Base-by-base conservation (phyloP, 1,140 invertebrate genomes). In the Gonioctena quinquepunctata region DNA sequence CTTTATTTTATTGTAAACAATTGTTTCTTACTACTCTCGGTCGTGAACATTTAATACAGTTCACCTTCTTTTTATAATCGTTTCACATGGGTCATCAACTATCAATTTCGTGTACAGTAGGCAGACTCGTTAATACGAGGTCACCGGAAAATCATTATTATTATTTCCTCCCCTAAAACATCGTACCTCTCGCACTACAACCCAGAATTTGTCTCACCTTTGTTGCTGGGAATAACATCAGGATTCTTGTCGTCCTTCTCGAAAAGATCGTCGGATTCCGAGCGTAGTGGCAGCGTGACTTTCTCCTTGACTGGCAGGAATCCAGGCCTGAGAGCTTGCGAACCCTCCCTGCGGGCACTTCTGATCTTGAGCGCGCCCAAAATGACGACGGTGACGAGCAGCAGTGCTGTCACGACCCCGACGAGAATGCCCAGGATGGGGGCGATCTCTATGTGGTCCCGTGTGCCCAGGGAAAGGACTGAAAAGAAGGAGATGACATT, bases 201-300 rank as follows among this genome's bases (percentile, higher is more conserved):
- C 3, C 33, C 8, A 42, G 0, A 42, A 54, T 26, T 21, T 3
- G 11, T 82, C 83, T 86, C 86, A 94, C 93, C 92, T 92, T 94
- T 94, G 83, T 92, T 94, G 78, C 91, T 89, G 4, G 93, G 93
- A 67, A 95, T 91, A 57, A 95, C 89, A 82, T 95, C 93, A 1
- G 93, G 93, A 85, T 94, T 94, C 74, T 92, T 90, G 77, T 94
- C 93, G 76, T 94, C 93, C 50, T 86, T 86, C 66, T 89, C 89
- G 77, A 90, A 91, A 70, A 90, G 84, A 79, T 90, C 90, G 73
- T 91, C 89, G 4, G 88, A 90, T 74, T 91, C 89, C 70, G 85
- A 85, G 33, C 82, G 78, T 70, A 88, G 81, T 19, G 89, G 89
- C 71, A 90, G 84, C 27, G 87, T 89, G 42, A 88, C 85, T 82